Conservation (phyloP, 2,113 vertebrate genomes). For the Varanus komodoensis region DNA sequence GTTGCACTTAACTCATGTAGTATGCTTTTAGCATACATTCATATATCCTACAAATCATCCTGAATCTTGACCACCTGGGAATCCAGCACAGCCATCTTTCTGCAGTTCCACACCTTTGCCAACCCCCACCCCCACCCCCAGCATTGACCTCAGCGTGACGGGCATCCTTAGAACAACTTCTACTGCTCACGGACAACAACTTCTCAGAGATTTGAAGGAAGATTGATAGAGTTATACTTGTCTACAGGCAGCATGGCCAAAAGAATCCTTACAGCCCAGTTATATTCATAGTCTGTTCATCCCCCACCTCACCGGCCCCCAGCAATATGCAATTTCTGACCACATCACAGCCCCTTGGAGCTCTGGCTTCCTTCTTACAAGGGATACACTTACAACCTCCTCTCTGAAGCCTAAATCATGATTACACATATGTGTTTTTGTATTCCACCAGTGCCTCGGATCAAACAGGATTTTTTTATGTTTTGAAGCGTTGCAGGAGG, state of each 20-base stretch:
- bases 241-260: background rate
- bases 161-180: background rate
- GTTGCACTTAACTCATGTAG: slow-evolving; percentile 18
- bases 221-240: background rate
- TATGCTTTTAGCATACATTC: slow-evolving; percentile 7
- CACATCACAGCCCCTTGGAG: background rate
- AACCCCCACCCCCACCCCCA: background rate
- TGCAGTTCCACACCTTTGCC: background rate
- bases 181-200: background rate
- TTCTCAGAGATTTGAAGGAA: background rate
- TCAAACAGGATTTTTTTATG: background rate
- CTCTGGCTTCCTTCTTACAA: background rate
- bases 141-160: background rate
- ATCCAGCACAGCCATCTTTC: slow-evolving; percentile 3
- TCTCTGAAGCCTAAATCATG: background rate
- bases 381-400: too few relatives aligned
- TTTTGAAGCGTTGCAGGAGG: background rate
- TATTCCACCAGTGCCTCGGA: background rate
- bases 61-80: background rate
- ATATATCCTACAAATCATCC: slow-evolving; percentile 17
- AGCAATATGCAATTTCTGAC: background rate
- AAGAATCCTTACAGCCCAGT: background rate
- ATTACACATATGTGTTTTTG: background rate
- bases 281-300: background rate
- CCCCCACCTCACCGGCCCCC: too few relatives aligned